phyloP scores from a whole-genome alignment of 2,113 vertebrate species.

The Bubo bubo region DNA sequence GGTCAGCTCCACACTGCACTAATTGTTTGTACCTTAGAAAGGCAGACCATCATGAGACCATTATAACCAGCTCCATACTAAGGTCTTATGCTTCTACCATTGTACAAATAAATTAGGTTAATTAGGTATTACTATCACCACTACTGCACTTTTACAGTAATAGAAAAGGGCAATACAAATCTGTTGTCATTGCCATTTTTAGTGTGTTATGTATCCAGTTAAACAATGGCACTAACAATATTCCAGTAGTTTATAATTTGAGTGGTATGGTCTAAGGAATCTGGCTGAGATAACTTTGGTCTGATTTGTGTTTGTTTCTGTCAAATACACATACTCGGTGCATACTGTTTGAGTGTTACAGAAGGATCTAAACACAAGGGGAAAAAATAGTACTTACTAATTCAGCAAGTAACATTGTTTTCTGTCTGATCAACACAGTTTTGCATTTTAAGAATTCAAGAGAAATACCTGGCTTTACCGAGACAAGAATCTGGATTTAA shows the following conservation, averaged over 20 bases:
- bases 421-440: neutral
- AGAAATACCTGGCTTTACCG: neutral
- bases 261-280: neutral
- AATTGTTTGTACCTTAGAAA: neutral
- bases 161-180: neutral
- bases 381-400: neutral
- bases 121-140: neutral
- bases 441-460: neutral
- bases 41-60: neutral
- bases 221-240: neutral
- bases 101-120: neutral
- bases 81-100: neutral
- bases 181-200: neutral
- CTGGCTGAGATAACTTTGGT: neutral
- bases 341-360: neutral
- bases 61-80: neutral
- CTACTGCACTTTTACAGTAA: neutral
- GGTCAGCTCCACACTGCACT: neutral
- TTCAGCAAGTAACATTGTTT: neutral
- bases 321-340: neutral
- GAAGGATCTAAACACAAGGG: neutral
- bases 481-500: neutral
- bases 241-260: neutral
- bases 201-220: neutral
- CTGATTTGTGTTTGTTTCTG: neutral